phyloP scores from a whole-genome alignment of 2,888 invertebrate genomes.

The Atrina japonica region DNA sequence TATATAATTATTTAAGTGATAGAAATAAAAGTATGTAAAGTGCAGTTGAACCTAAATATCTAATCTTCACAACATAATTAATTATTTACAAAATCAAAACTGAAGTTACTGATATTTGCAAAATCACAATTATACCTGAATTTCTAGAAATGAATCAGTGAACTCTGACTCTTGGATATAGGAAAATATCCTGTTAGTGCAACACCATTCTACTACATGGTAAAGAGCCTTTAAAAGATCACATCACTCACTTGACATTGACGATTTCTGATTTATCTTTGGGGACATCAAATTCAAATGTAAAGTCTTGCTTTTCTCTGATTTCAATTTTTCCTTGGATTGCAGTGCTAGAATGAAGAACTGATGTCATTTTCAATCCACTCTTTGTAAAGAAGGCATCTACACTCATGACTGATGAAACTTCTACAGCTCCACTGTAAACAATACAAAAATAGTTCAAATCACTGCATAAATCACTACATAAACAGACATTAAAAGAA shows the following conservation, averaged over 20 bases:
- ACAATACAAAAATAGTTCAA: slow-evolving; percentile 5
- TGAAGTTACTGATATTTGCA: neutral
- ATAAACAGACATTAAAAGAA: neutral
- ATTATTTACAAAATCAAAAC: neutral
- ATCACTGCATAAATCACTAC: neutral
- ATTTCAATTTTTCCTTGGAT: slow-evolving; percentile 88
- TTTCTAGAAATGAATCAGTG: no score
- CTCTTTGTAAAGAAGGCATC: slow-evolving; percentile 90
- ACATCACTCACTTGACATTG: slow-evolving; percentile 83
- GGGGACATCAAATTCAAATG: slow-evolving; percentile 90
- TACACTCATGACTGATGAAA: slow-evolving; percentile 92
- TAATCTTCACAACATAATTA: neutral
- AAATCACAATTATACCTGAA: no score
- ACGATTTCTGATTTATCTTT: slow-evolving; percentile 92
- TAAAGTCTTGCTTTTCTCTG: slow-evolving; percentile 86
- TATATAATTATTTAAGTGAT: no score
- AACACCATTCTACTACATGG: no score
- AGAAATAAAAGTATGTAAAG: no score
- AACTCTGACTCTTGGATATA: no score
- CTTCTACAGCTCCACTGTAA: slow-evolving; percentile 89
- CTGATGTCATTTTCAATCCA: slow-evolving; percentile 91
- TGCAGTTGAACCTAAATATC: neutral
- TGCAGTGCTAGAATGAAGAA: slow-evolving; percentile 92
- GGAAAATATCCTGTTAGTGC: no score
- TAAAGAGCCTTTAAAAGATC: no score